Conservation (phyloP, 2,113 vertebrate species). For the Cettia cetti region DNA sequence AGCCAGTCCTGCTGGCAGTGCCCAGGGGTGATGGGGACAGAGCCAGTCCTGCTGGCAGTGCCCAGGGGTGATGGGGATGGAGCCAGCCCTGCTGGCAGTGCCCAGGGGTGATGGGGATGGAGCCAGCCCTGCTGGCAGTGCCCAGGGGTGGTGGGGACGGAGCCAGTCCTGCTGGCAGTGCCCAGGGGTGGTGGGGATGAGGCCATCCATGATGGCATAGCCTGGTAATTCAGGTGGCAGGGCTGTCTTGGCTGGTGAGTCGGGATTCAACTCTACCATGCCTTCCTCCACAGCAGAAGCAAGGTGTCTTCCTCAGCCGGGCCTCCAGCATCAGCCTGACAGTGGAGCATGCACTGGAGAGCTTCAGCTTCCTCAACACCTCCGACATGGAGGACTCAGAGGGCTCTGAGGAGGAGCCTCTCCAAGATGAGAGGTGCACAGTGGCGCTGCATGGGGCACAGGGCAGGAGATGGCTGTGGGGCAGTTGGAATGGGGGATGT, state of each 20-base stretch:
- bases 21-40: accelerated
- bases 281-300: conserved; percentile 66
- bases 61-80: not conserved
- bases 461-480: not conserved
- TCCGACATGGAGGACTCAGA: conserved; percentile 84
- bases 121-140: not conserved
- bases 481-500: not conserved
- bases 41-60: not conserved
- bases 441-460: not conserved
- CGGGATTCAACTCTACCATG: not conserved
- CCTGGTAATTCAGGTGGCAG: not conserved
- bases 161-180: not conserved
- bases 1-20: not conserved
- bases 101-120: not conserved
- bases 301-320: conserved; percentile 83
- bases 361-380: conserved; percentile 93
- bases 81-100: not conserved
- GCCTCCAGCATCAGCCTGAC: conserved; percentile 90
- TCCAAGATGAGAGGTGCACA: conserved; percentile 44
- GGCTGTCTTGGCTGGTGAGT: not conserved
- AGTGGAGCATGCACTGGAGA: conserved; percentile 90
- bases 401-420: conserved; percentile 61
- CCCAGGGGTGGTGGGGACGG: accelerated
- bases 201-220: not conserved
- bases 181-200: accelerated